Percentiles rank a stretch among this genome's conserved stretches.
Evolutionary conservation across 2,113 vertebrate species (phyloP).

Genomic region (Podarcis muralis): DNA sequence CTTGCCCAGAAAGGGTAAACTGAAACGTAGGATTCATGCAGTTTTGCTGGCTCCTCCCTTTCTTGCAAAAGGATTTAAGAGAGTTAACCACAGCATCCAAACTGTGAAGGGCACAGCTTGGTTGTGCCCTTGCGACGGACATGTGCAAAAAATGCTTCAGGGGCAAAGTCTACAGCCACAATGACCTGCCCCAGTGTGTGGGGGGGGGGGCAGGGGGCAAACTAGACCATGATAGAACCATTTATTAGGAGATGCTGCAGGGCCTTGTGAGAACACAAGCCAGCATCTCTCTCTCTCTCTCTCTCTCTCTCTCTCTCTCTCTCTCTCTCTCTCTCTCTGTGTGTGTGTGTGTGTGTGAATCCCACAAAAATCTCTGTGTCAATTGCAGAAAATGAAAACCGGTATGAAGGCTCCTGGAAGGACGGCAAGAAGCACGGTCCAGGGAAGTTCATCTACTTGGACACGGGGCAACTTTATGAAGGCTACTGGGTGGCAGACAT

Average conservation of each 20-base stretch:
- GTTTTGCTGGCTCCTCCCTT: not conserved
- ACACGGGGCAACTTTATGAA: slow-evolving; percentile 85
- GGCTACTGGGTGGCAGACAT: slow-evolving; percentile 86
- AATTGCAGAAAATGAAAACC: slow-evolving; percentile 79
- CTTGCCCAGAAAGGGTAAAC: not conserved
- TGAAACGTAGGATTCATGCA: not conserved
- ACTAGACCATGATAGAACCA: no score
- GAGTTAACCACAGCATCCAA: rapidly evolving
- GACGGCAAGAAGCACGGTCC: slow-evolving; percentile 85
- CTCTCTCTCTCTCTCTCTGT: no score
- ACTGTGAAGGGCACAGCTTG: rapidly evolving
- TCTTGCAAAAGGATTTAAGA: rapidly evolving
- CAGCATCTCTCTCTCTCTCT: slow-evolving; percentile 16
- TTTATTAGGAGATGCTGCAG: no score
- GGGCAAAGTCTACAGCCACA: no score
- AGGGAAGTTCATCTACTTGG: slow-evolving; percentile 82
- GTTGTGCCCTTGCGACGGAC: not conserved
- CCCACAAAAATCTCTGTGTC: slow-evolving; percentile 15
- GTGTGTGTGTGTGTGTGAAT: no score
- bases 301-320: no score
- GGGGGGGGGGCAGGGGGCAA: no score
- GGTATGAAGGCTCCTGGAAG: slow-evolving; percentile 87
- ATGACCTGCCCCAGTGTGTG: no score
- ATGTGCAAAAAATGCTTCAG: not conserved
- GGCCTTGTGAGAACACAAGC: not conserved